Evolutionary conservation across 2,888 invertebrate genomes (phyloP).

Genomic region (Podabrus alpinus): DNA sequence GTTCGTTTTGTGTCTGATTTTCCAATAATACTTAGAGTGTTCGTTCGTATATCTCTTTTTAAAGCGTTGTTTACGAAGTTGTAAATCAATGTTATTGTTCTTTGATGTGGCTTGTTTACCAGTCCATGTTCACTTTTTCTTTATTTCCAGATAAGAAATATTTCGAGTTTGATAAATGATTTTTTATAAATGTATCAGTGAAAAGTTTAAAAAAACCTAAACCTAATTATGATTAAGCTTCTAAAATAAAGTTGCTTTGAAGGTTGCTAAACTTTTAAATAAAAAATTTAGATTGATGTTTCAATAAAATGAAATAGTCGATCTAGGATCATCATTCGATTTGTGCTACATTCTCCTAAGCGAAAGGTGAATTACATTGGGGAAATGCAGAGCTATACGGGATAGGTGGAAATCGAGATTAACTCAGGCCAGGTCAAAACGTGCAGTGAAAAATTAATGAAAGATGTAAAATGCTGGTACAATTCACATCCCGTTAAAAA

Average conservation of each 20-base stretch:
- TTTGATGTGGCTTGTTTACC: neutral
- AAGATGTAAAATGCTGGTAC: conserved; percentile 36
- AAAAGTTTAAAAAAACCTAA: neutral
- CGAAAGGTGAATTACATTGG: conserved; percentile 22
- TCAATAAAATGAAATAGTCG: conserved; percentile 19
- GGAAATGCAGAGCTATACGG: conserved; percentile 21
- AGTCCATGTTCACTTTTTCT: neutral
- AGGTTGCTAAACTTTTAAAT: conserved; percentile 5
- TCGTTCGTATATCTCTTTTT: neutral
- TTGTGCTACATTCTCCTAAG: conserved; percentile 14
- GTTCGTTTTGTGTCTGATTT: neutral
- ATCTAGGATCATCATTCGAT: conserved; percentile 14
- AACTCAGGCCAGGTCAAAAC: conserved; percentile 25
- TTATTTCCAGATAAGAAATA: neutral
- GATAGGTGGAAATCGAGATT: conserved; percentile 31
- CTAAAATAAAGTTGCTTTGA: neutral
- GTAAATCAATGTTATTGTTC: neutral
- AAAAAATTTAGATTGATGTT: conserved; percentile 3
- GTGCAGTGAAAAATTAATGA: conserved; percentile 40
- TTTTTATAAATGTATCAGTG: neutral
- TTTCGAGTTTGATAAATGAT: neutral
- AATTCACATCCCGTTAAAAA: conserved; percentile 27
- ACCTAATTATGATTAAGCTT: neutral
- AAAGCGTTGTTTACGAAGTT: neutral
- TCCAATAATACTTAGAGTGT: neutral